These are phyloP conservation scores for Siniperca scherzeri DNA, from an alignment of 2,797 vertebrate species.

Conservation along the genomic window DNA sequence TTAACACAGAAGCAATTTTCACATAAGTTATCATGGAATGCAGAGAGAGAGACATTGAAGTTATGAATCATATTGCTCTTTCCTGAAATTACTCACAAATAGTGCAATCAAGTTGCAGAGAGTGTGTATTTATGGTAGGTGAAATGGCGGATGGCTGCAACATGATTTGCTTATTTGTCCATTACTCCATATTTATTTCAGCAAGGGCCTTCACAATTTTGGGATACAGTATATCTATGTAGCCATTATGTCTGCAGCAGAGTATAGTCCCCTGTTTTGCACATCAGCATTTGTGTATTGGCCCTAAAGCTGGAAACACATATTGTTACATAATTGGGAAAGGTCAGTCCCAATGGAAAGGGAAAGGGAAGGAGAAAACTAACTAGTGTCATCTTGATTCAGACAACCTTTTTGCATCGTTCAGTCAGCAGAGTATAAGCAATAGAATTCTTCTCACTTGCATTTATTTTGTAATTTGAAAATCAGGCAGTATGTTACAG, in stretches of 20 bases:
- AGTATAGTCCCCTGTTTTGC: constrained; percentile 23
- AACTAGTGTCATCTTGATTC: background rate
- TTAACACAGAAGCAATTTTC: constrained; percentile 86
- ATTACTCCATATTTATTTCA: constrained; percentile 68
- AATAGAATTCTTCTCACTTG: background rate
- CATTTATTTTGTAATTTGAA: background rate
- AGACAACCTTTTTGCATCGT: background rate
- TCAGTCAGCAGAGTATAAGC: background rate
- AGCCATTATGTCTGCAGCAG: constrained; percentile 36
- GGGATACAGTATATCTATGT: constrained; percentile 50
- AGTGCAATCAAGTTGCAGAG: constrained; percentile 71
- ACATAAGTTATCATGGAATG: constrained; percentile 81
- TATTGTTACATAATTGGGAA: constrained; percentile 11
- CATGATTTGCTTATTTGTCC: constrained; percentile 56
- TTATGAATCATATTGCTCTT: constrained; percentile 83
- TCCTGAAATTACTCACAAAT: constrained; percentile 81
- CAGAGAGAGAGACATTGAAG: constrained; percentile 76
- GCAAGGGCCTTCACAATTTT: constrained; percentile 41
- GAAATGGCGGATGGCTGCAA: constrained; percentile 58
- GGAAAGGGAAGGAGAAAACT: background rate
- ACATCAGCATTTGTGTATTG: constrained; percentile 29
- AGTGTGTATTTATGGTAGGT: constrained; percentile 68
- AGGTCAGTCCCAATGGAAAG: background rate
- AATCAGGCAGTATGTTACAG: background rate
- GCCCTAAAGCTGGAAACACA: constrained; percentile 34